Percentiles rank a stretch among this genome's conserved stretches.
Conservation (phyloP, 2,113 vertebrate species). For the Pomatorhinus ruficollis region DNA sequence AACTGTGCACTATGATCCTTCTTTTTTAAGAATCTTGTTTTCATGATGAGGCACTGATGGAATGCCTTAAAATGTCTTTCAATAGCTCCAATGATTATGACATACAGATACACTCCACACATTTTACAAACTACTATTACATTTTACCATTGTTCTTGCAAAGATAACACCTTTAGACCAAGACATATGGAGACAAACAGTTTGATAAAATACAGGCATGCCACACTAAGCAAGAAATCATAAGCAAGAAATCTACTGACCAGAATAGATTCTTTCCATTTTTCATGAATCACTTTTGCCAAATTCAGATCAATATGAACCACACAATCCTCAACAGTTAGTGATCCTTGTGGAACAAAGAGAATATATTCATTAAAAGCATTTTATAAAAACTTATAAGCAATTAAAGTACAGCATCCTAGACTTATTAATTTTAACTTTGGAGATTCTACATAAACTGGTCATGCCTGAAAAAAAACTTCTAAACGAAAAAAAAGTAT, state of each 20-base stretch:
- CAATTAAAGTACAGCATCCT: neutral
- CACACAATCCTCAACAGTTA: conserved; percentile 87
- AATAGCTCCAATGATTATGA: neutral
- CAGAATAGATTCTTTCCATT: conserved; percentile 95
- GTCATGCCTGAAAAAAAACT: neutral
- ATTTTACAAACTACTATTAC: neutral
- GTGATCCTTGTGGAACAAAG: conserved; percentile 73
- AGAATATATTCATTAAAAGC: neutral
- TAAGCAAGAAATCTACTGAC: conserved; percentile 74
- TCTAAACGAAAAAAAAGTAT: neutral
- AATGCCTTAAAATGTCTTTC: neutral
- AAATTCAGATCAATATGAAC: conserved; percentile 93
- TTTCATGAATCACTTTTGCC: conserved; percentile 92
- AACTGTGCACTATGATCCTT: neutral
- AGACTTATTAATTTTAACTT: neutral
- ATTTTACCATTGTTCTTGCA: neutral
- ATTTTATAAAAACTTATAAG: neutral
- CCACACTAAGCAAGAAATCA: neutral
- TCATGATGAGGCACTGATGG: neutral
- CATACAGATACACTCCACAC: neutral
- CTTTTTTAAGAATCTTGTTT: neutral
- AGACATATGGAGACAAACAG: neutral
- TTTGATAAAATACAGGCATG: neutral
- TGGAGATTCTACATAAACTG: neutral
- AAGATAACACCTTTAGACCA: neutral